Evolutionary conservation across 2,113 vertebrate species (phyloP).

Genomic region (Trematocara marginatum): DNA sequence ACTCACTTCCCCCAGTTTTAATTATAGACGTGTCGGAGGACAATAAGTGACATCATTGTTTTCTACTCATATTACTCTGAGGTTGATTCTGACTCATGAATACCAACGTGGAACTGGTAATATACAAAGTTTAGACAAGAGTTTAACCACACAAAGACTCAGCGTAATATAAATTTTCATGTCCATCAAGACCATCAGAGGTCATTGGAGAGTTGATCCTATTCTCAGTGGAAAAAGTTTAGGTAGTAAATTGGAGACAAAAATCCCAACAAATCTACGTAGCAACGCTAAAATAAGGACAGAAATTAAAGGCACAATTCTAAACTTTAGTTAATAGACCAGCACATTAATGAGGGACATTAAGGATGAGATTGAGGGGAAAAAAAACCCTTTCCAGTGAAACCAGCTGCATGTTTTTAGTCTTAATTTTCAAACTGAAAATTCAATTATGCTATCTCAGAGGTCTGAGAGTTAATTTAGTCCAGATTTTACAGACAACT

Average conservation of each 20-base stretch:
- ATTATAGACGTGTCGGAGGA: slow-evolving; percentile 50
- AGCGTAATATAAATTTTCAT: background rate
- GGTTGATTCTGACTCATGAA: slow-evolving; percentile 8
- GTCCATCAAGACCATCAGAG: background rate
- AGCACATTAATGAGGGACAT: background rate
- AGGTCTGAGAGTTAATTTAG: background rate
- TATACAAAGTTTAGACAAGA: background rate
- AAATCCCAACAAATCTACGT: background rate
- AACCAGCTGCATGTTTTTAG: background rate
- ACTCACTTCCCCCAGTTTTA: slow-evolving; percentile 12
- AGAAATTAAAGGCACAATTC: background rate
- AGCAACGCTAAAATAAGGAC: background rate
- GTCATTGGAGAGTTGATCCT: background rate
- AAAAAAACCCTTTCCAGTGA: background rate
- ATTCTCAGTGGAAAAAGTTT: background rate
- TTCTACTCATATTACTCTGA: slow-evolving; percentile 37
- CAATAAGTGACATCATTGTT: slow-evolving; percentile 57
- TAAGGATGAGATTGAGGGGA: background rate
- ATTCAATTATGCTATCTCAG: background rate
- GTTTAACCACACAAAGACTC: background rate
- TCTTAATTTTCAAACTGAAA: background rate
- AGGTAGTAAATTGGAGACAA: background rate
- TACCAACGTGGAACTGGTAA: background rate
- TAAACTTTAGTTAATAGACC: background rate
- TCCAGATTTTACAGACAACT: background rate